Conservation (phyloP, 2,888 invertebrate species). For the Ptychoptera albimana region DNA sequence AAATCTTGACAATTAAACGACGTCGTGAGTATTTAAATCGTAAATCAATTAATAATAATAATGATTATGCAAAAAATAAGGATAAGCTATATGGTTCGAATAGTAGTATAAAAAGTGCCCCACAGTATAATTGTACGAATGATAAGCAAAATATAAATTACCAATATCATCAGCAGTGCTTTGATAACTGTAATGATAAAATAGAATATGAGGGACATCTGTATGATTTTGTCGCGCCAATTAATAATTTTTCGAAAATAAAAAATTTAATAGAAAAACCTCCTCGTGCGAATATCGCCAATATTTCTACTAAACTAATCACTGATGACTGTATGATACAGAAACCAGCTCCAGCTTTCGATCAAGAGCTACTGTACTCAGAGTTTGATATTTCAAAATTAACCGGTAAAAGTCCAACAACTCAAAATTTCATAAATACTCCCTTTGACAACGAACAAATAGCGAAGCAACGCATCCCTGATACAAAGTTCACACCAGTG, state of each 20-base stretch:
- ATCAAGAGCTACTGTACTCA: conserved; percentile 14
- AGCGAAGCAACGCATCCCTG: conserved; percentile 1
- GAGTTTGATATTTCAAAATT: conserved; percentile 31
- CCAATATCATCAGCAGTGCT: conserved; percentile 8
- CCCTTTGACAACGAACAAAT: not conserved
- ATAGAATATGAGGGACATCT: conserved; percentile 21
- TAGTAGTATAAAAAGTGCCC: conserved; percentile 32
- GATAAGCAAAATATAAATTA: conserved; percentile 9
- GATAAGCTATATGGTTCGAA: conserved; percentile 31
- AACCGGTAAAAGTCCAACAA: conserved; percentile 31
- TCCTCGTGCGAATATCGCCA: no score
- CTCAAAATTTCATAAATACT: conserved; percentile 12
- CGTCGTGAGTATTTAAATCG: conserved; percentile 24
- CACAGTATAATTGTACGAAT: conserved; percentile 26
- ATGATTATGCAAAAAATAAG: conserved; percentile 7
- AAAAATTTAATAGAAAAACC: no score
- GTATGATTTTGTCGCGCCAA: conserved; percentile 22
- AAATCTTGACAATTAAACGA: conserved; percentile 18
- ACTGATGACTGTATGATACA: not conserved
- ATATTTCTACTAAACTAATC: not conserved
- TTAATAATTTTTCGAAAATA: no score
- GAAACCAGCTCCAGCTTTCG: conserved; percentile 14
- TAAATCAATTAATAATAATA: conserved; percentile 18
- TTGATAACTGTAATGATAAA: conserved; percentile 3
- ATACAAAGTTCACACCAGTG: not conserved